These are phyloP conservation scores for Corythoichthys haematopterus DNA, from an alignment of 2,113 vertebrate species.

Conservation along the genomic window DNA sequence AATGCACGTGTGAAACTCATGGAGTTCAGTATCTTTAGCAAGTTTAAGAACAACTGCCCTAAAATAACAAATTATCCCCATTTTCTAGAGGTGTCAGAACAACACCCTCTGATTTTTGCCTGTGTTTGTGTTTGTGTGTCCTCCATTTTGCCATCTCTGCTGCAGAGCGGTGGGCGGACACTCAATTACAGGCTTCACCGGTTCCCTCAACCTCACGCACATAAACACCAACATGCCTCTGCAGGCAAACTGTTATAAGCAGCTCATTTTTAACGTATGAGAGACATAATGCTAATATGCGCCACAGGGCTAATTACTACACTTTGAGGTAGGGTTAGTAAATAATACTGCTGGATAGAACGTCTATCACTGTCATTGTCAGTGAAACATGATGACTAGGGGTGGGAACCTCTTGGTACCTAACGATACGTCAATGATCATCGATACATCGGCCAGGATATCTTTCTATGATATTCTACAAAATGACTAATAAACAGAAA, in stretches of 20 bases:
- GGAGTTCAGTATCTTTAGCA: too few relatives aligned
- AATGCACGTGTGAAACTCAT: too few relatives aligned
- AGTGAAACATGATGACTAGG: too few relatives aligned
- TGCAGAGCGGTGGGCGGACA: conserved; percentile 66
- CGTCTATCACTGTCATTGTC: too few relatives aligned
- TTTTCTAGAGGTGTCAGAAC: not conserved
- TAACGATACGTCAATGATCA: too few relatives aligned
- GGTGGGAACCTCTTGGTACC: too few relatives aligned
- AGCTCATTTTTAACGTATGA: not conserved
- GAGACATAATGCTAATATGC: not conserved
- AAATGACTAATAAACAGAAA: too few relatives aligned
- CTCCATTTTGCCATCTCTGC: conserved; percentile 45
- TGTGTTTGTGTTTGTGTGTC: conserved; percentile 36
- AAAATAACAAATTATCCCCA: too few relatives aligned
- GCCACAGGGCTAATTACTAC: not conserved
- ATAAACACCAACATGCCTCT: conserved; percentile 11
- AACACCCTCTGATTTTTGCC: conserved; percentile 3
- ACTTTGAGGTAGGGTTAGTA: not conserved
- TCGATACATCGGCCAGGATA: too few relatives aligned
- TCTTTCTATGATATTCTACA: too few relatives aligned
- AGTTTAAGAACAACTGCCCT: too few relatives aligned
- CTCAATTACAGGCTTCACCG: conserved; percentile 69
- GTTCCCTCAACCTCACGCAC: conserved; percentile 27
- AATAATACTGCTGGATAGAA: too few relatives aligned
- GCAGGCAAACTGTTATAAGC: not conserved